Base-by-base conservation (phyloP, 2,888 invertebrate species). In the Apodemia hepburni region DNA sequence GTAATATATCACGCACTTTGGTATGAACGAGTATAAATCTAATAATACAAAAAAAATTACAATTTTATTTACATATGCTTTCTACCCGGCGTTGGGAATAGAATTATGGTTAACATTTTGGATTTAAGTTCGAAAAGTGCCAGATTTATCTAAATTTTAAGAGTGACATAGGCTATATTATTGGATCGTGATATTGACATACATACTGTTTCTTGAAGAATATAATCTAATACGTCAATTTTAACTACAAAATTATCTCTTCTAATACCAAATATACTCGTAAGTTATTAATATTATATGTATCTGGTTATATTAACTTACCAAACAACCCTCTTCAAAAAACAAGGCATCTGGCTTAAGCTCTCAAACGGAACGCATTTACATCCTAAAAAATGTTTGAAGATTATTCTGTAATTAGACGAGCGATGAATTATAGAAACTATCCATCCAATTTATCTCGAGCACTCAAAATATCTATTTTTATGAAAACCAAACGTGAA, bases 391-490 rank as follows among this genome's bases (percentile, higher is more conserved):
- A 57, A 57, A 57, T 57, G 57, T 27, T 57, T 57, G 57, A 27
- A 57, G 57, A 57, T 57, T 57, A 57, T 57, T 57, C 57, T 57
- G 57, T 57, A 57, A 57, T 57, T 57, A 57, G 57, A 57, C 57
- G 57, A 27, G 57, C 27, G 57, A 57, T 57, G 57, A 57, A 57
- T 27, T 57, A 57, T 57, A 57, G 57, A 57, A 57, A 57, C 57
- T 57, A 54, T 29, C 27, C 83, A 84, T 85, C 84, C 84, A 84
- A 85, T 85, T 87, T 87, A 88, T 87, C 87, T 83, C 75, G 65
- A 81, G 82, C 87, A 88, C 88, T 88, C 87, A 86, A 87, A 89
- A 87, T 73, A 73, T 87, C 88, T 89, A 89, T 88, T 88, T 88
- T 87, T 87, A 86, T 62, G 65, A 68, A 69, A 68, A 67, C 66